These are phyloP conservation scores for Chalcis sispes DNA, from an alignment of 2,888 invertebrate species.

Conservation along the genomic window DNA sequence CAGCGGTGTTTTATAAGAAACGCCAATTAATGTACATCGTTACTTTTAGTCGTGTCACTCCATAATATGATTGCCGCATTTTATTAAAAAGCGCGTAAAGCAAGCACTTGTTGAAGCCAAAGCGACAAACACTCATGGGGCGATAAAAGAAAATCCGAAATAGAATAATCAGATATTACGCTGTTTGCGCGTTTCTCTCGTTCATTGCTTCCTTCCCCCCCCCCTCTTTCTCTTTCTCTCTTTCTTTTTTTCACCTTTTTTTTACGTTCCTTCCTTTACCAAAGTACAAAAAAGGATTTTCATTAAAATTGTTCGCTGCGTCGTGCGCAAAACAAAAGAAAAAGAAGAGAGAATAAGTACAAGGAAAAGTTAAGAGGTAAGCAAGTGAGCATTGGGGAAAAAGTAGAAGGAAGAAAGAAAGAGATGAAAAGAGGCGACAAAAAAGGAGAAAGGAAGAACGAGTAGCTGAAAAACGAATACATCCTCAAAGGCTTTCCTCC, in stretches of 20 bases:
- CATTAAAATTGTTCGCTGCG: constrained; percentile 17
- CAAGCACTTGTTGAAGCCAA: no score
- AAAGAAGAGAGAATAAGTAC: not conserved
- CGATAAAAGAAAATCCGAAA: no score
- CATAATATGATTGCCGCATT: no score
- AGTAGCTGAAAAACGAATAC: not conserved
- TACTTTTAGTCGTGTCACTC: no score
- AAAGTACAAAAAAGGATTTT: constrained; percentile 31
- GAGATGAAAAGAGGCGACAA: not conserved
- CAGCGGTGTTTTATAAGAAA: no score
- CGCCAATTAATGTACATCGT: no score
- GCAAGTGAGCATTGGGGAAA: not conserved
- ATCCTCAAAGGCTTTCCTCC: constrained; percentile 19
- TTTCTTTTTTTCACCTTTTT: no score
- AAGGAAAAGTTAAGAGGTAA: not conserved
- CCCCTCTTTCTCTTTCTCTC: no score
- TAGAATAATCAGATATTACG: constrained; percentile 21
- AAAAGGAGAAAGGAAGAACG: not conserved
- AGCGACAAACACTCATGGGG: no score
- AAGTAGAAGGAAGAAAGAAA: not conserved
- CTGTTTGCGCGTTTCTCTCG: not conserved
- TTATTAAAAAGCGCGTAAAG: no score
- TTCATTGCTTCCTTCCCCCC: not conserved
- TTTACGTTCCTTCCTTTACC: not conserved
- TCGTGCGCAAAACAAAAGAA: not conserved